Evolutionary conservation across 2,113 vertebrate species (phyloP).

Genomic region (Fulmarus glacialis): DNA sequence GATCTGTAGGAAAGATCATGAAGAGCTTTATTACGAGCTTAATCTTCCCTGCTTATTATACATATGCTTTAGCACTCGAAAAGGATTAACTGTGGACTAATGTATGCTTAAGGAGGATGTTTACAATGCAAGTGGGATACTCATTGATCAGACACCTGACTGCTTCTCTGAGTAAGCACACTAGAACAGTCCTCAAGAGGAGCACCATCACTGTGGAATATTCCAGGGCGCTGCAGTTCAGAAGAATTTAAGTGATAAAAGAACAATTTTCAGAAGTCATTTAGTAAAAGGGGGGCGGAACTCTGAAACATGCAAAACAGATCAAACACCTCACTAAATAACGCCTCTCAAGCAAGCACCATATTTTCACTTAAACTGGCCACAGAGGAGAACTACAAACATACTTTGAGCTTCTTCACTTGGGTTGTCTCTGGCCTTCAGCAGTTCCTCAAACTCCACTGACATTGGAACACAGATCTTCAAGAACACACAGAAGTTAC

Average conservation of each 20-base stretch:
- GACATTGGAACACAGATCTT: conserved; percentile 99
- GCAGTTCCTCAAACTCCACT: conserved; percentile 94
- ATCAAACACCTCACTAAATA: not conserved
- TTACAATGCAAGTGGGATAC: not conserved
- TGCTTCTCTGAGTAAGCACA: not conserved
- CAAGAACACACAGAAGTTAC: not conserved
- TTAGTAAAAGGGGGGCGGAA: not conserved
- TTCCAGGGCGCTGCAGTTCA: not conserved
- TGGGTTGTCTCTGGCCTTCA: conserved; percentile 94
- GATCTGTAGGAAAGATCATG: conserved; percentile 70
- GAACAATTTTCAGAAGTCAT: not conserved
- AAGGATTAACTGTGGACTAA: not conserved
- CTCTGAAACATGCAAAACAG: not conserved
- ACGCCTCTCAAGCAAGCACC: accelerated
- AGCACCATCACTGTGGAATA: not conserved
- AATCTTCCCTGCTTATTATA: not conserved
- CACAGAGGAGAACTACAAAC: conserved; percentile 14
- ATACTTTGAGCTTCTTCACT: conserved; percentile 96
- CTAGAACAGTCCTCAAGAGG: not conserved
- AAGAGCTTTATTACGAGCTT: not conserved
- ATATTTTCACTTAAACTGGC: not conserved
- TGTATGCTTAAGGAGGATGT: not conserved
- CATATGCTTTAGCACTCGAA: not conserved
- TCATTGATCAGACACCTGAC: not conserved
- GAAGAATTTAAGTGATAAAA: not conserved